Conservation (phyloP, 1,140 invertebrate genomes). For the Vanessa tameamea region DNA sequence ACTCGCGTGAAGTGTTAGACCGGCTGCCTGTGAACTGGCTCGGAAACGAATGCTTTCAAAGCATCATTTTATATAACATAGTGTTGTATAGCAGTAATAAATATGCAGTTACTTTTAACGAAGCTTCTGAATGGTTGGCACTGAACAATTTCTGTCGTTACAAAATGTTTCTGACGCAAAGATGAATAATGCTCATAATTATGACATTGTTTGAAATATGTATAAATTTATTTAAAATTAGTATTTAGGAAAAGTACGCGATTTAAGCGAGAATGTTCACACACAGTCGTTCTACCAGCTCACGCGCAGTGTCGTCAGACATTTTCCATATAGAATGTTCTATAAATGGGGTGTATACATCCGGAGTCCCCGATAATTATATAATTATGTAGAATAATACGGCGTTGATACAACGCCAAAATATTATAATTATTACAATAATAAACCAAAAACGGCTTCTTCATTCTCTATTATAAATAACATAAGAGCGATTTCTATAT, state of each 20-base stretch:
- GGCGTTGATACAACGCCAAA: constrained; percentile 57
- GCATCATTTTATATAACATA: no score
- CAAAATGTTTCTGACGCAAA: no score
- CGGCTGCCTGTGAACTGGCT: neutral
- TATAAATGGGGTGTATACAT: constrained; percentile 5
- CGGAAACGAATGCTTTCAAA: neutral
- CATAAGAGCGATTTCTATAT: constrained; percentile 64
- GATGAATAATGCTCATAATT: no score
- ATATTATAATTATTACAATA: constrained; percentile 51
- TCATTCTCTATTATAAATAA: constrained; percentile 62
- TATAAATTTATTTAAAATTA: no score
- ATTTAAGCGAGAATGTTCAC: neutral
- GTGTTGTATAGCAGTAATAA: no score
- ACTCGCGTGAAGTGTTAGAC: neutral
- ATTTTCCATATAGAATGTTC: constrained; percentile 7
- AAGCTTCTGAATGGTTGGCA: no score
- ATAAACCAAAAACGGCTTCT: constrained; percentile 74
- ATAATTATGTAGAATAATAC: constrained; percentile 45
- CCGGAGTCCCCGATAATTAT: constrained; percentile 16
- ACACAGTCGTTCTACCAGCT: neutral
- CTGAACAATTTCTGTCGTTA: no score
- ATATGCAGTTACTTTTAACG: no score
- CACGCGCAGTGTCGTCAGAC: neutral
- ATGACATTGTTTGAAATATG: no score
- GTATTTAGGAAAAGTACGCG: no score